Conservation (phyloP, 2,113 vertebrate species). For the Corvus moneduloides region DNA sequence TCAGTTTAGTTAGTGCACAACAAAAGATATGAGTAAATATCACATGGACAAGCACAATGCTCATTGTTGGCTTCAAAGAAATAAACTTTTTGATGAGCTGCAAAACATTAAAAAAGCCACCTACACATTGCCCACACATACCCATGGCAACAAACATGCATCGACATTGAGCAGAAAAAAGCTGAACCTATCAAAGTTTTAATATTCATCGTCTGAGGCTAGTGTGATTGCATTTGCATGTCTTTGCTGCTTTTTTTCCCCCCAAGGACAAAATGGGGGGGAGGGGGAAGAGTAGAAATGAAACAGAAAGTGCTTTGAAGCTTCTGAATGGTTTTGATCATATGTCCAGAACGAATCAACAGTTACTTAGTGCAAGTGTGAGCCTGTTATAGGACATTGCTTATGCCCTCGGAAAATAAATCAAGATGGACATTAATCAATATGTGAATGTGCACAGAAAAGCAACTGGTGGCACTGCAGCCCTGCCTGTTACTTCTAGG, state of each 20-base stretch:
- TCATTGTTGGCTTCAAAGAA: slow-evolving; percentile 25
- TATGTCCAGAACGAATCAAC: slow-evolving; percentile 1
- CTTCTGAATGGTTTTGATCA: slow-evolving; percentile 15
- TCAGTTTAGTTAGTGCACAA: slow-evolving; percentile 52
- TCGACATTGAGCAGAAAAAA: background rate
- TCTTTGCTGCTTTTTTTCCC: background rate
- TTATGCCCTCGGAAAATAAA: slow-evolving; percentile 35
- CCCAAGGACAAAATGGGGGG: background rate
- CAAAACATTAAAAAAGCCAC: slow-evolving; percentile 22
- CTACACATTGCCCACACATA: slow-evolving; percentile 46
- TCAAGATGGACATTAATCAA: slow-evolving; percentile 32
- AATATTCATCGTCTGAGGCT: slow-evolving; percentile 53
- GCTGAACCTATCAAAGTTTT: slow-evolving; percentile 38
- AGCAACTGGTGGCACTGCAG: background rate
- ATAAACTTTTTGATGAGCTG: slow-evolving; percentile 12
- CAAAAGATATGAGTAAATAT: slow-evolving; percentile 21
- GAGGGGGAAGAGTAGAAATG: background rate
- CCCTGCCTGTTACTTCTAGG: background rate
- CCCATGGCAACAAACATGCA: slow-evolving; percentile 24
- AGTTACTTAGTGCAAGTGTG: background rate
- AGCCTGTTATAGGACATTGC: background rate
- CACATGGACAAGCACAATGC: slow-evolving; percentile 24
- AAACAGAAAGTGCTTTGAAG: slow-evolving; percentile 42
- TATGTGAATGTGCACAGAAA: background rate
- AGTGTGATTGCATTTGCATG: slow-evolving; percentile 49